A percentile compares a stretch with the other conserved stretches of the same genome.
phyloP scores from a whole-genome alignment of 2,113 vertebrate species.

The Ondatra zibethicus region DNA sequence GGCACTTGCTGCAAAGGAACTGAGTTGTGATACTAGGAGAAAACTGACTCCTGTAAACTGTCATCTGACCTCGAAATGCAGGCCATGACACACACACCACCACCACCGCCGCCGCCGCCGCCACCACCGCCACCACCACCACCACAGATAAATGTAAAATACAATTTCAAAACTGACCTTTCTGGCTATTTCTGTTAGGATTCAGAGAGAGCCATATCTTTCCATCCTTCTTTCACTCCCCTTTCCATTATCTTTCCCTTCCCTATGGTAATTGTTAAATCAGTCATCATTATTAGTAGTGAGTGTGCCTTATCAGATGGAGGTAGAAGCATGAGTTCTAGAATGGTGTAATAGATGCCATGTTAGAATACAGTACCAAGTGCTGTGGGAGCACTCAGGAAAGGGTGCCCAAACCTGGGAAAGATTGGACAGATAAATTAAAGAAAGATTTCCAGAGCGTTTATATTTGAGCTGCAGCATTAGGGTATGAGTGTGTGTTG shows the following conservation, averaged over 20 bases:
- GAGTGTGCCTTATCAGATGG: neutral
- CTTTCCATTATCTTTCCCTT: neutral
- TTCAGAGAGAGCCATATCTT: slow-evolving; percentile 9
- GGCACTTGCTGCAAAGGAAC: neutral
- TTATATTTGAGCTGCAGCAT: slow-evolving; percentile 23
- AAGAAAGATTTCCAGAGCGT: slow-evolving; percentile 28
- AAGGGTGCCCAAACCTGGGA: neutral
- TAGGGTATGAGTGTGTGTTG: neutral
- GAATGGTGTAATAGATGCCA: neutral
- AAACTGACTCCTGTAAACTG: no score
- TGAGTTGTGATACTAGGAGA: neutral
- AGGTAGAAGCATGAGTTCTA: slow-evolving; percentile 28
- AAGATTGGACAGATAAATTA: neutral
- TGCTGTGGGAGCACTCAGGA: neutral
- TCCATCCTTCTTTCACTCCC: neutral
- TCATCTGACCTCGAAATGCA: neutral
- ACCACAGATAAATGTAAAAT: neutral
- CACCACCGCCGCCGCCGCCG: neutral
- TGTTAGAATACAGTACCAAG: neutral
- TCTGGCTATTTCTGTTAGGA: neutral
- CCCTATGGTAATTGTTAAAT: neutral
- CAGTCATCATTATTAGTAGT: neutral
- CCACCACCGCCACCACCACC: neutral
- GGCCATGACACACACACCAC: neutral
- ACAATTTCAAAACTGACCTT: neutral